Evolutionary conservation across 1,140 invertebrate species (phyloP), one percentile per base, ranked within the genome.

Genomic region (Diabrotica undecimpunctata): DNA sequence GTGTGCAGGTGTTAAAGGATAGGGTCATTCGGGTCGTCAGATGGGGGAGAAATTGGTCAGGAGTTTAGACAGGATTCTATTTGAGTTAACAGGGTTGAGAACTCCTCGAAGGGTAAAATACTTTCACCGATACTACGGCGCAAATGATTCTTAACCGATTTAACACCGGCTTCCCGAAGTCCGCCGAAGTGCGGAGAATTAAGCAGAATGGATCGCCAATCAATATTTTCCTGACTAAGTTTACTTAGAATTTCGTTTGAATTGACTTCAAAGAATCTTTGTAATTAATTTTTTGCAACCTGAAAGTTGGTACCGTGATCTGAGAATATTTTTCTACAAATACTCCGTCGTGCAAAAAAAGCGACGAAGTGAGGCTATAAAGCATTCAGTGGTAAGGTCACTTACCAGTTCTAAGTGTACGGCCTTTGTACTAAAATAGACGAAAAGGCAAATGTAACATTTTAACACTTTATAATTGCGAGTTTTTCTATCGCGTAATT

Each of bases 211-310:
- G 65, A 65, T 46, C 58, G 57, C 67, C 63, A 65, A 13, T 54
- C 52, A 7, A 68, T 53, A 46, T 38, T 36, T 25, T 65, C 39
- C 7, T 65, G 10, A n/a, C 10, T 14, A 0, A 61, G 36, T 41
- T n/a, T 13, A 57, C 13, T 37, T 35, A 51, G 10, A 56, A 64
- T 61, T 11, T 11, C 37, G 11, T 54, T 7, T 11, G 46, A 6
- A 36, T 25, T 14, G 12, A 78, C 76, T 61, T 77, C 77, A 61
- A 81, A 79, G 11, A 77, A 61, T 77, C 79, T 81, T 64, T 56
- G 12, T 54, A 70, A n/a, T 55, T 64, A 37, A 64, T 51, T 59
- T 10, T 64, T 68, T 13, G 70, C 72, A 38, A 70, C 70, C 4
- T 70, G 63, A 54, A 78, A 77, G 13, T 71, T 74, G n/a, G n/a